Conservation (phyloP, 2,888 invertebrate species). For the Apoda limacodes region DNA sequence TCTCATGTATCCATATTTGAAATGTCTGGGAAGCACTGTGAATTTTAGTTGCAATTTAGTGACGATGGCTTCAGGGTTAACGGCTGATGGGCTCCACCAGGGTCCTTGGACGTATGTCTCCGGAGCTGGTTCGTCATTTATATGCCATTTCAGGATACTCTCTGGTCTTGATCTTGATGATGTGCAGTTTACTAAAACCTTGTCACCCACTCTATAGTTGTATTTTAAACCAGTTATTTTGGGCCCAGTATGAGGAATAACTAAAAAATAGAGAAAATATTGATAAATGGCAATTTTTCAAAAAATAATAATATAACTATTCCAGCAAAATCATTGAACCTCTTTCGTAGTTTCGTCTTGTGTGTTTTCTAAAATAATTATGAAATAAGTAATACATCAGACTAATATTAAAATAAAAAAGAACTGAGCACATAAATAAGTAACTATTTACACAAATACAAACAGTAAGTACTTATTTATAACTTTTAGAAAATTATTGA, state of each 20-base stretch:
- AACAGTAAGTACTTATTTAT: too few species aligned
- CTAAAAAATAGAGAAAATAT: slow-evolving; percentile 53
- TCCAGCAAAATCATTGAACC: too few species aligned
- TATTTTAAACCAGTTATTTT: slow-evolving; percentile 80
- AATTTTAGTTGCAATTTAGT: slow-evolving; percentile 82
- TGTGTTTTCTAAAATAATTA: too few species aligned
- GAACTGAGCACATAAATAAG: too few species aligned
- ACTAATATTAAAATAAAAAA: too few species aligned
- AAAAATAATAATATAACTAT: too few species aligned
- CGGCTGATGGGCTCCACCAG: slow-evolving; percentile 53
- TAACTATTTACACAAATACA: too few species aligned
- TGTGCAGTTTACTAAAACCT: slow-evolving; percentile 82
- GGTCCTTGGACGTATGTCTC: slow-evolving; percentile 59
- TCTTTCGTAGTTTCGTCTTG: too few species aligned
- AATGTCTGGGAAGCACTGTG: slow-evolving; percentile 77
- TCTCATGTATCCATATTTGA: slow-evolving; percentile 82
- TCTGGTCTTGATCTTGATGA: slow-evolving; percentile 83
- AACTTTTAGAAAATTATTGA: too few species aligned
- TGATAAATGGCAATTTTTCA: slow-evolving; percentile 2
- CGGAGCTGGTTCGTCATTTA: slow-evolving; percentile 78
- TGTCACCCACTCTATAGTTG: slow-evolving; percentile 80
- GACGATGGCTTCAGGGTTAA: slow-evolving; percentile 72
- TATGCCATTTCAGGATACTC: slow-evolving; percentile 83
- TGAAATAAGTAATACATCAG: too few species aligned
- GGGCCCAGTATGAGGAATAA: slow-evolving; percentile 82